phyloP scores from a whole-genome alignment of 2,888 invertebrate genomes.

The Seladonia tumulorum region DNA sequence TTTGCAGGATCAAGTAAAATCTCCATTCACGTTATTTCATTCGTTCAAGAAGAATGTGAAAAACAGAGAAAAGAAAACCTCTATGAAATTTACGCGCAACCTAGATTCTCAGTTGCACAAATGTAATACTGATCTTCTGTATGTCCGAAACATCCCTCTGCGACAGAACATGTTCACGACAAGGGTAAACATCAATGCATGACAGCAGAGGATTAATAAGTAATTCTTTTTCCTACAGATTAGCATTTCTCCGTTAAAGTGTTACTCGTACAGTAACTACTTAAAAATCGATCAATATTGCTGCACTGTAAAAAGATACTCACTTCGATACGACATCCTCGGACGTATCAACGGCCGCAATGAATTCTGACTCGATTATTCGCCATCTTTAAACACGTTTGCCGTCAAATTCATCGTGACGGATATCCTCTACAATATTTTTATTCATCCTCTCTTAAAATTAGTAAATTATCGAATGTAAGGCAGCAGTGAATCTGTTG shows the following conservation, averaged over 20 bases:
- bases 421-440: slow-evolving; percentile 17
- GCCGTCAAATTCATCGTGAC: slow-evolving; percentile 39
- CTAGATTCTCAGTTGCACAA: slow-evolving; percentile 17
- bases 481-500: slow-evolving; percentile 57
- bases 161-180: slow-evolving; percentile 20
- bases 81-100: slow-evolving; percentile 27
- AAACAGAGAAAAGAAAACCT: slow-evolving; percentile 25
- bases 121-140: slow-evolving; percentile 46
- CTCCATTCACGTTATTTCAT: slow-evolving; percentile 21
- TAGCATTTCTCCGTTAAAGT: slow-evolving; percentile 21
- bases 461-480: slow-evolving; percentile 43
- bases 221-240: neutral
- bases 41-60: slow-evolving; percentile 21
- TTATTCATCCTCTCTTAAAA: neutral
- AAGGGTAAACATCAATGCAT: slow-evolving; percentile 10
- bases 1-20: slow-evolving; percentile 73
- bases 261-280: slow-evolving; percentile 8
- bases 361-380: slow-evolving; percentile 62
- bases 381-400: slow-evolving; percentile 49
- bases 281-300: slow-evolving; percentile 26
- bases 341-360: slow-evolving; percentile 19
- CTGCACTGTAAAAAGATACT: slow-evolving; percentile 50
- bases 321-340: slow-evolving; percentile 32
- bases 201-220: slow-evolving; percentile 11
- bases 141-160: slow-evolving; percentile 33